Conservation (phyloP, 2,888 invertebrate species). For the Ornithoptera alexandrae region DNA sequence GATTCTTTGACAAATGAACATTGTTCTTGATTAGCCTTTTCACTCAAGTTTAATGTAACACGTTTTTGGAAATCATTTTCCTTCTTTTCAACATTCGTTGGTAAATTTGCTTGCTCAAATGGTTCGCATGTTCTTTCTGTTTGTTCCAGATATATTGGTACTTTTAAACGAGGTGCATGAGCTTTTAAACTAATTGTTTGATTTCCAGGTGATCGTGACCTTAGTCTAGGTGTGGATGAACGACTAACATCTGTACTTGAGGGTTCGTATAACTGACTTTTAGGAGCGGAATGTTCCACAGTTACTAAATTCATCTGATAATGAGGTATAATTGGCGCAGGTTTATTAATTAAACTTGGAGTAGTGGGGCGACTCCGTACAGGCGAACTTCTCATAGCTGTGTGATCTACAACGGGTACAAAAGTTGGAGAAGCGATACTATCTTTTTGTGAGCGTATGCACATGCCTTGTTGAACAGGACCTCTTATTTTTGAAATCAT, state of each 20-base stretch:
- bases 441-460: slow-evolving; percentile 70
- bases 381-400: slow-evolving; percentile 75
- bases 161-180: slow-evolving; percentile 82
- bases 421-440: slow-evolving; percentile 82
- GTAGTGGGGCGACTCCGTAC: slow-evolving; percentile 81
- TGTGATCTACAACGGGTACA: slow-evolving; percentile 82
- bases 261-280: slow-evolving; percentile 81
- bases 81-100: slow-evolving; percentile 71
- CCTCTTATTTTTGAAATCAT: slow-evolving; percentile 49
- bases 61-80: slow-evolving; percentile 64
- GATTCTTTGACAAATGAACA: slow-evolving; percentile 73
- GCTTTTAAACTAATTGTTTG: slow-evolving; percentile 84
- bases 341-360: slow-evolving; percentile 86
- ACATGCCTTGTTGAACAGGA: slow-evolving; percentile 43
- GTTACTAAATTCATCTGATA: slow-evolving; percentile 89
- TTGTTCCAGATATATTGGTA: slow-evolving; percentile 63
- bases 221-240: slow-evolving; percentile 82
- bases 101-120: slow-evolving; percentile 34
- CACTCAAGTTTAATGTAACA: slow-evolving; percentile 43
- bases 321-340: slow-evolving; percentile 86
- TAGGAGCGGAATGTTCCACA: slow-evolving; percentile 82
- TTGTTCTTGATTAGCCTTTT: slow-evolving; percentile 53
- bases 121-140: slow-evolving; percentile 52
- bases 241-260: slow-evolving; percentile 80
- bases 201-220: slow-evolving; percentile 85